Evolutionary conservation across 2,888 invertebrate genomes (phyloP).

Genomic region (Siphlonurus alternatus): DNA sequence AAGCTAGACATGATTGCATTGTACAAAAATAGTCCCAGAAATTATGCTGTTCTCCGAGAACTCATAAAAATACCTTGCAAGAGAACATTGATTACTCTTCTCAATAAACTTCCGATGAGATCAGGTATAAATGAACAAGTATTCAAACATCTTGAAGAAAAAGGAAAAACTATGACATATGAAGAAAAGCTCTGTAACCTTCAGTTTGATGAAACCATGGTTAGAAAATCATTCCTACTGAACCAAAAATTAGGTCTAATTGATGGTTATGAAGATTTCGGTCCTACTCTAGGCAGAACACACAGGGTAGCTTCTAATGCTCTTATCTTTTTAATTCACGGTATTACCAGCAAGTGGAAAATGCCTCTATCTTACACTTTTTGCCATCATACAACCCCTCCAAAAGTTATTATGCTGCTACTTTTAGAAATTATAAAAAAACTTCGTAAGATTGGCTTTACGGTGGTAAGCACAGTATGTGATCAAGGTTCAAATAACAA

Average conservation of each 20-base stretch:
- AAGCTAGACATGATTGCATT: background rate
- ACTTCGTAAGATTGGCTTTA: background rate
- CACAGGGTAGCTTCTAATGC: background rate
- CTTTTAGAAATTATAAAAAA: background rate
- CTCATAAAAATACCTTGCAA: background rate
- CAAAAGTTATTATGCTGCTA: background rate
- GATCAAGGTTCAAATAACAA: background rate
- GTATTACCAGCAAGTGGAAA: background rate
- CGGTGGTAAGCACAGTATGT: background rate
- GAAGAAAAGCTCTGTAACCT: background rate
- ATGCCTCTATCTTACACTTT: background rate
- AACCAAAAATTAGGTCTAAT: background rate
- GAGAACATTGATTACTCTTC: background rate
- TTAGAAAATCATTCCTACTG: background rate
- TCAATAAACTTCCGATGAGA: background rate
- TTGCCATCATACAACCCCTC: background rate
- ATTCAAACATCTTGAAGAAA: background rate
- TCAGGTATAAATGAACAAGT: background rate
- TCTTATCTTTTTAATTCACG: background rate
- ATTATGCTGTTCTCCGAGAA: background rate
- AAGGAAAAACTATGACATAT: background rate
- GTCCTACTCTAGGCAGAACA: background rate
- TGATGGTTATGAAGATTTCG: background rate
- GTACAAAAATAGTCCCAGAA: background rate
- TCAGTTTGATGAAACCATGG: background rate